Base-by-base conservation (phyloP, 2,797 vertebrate species). In the Sebastes elongatus region DNA sequence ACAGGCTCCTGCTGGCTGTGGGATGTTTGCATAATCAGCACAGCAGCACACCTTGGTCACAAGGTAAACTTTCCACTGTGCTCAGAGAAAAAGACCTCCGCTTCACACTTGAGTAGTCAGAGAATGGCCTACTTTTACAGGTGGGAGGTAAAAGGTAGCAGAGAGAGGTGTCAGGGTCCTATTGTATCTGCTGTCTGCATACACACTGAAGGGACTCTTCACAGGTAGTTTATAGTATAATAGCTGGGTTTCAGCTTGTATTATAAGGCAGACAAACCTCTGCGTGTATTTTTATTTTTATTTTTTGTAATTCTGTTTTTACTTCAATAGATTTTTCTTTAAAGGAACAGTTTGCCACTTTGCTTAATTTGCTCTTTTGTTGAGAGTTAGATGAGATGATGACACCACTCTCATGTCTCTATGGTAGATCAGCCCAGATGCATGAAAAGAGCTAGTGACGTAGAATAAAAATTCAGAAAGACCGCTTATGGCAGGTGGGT, bases 61-160 rank as follows among this genome's bases (percentile, higher is more conserved):
- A 89, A 83, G 89, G 86, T 93, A 87, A 90, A 93, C 87, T 94
- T 95, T 95, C 92, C 93, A 93, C 88, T 92, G 92, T 10, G 82
- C 84, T 92, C 81, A 64, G 78, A 92, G 79, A 76, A 92, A 86
- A 85, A 72, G 23, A 81, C 63, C n/a, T 84, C 74, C 13, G 55
- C 68, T 84, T 91, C 84, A 86, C 87, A 70, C 81, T 83, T 5
- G 82, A 91, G 89, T 86, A 83, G 81, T 55, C 62, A 7, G 53
- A 67, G 73, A 83, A 75, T 81, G 86, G 84, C 83, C 76, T 74
- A 86, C 73, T 83, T 85, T 79, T 49, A 56, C 73, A 53, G 60
- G 71, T 1, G 16, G 53, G 61, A n/a, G 23, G 55, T 66, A 20
- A 72, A 33, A 49, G 27, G 42, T 10, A 4, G 42, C 3, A 20